phyloP scores from a whole-genome alignment of 2,113 vertebrate genomes.

The Myiozetetes cayanensis region DNA sequence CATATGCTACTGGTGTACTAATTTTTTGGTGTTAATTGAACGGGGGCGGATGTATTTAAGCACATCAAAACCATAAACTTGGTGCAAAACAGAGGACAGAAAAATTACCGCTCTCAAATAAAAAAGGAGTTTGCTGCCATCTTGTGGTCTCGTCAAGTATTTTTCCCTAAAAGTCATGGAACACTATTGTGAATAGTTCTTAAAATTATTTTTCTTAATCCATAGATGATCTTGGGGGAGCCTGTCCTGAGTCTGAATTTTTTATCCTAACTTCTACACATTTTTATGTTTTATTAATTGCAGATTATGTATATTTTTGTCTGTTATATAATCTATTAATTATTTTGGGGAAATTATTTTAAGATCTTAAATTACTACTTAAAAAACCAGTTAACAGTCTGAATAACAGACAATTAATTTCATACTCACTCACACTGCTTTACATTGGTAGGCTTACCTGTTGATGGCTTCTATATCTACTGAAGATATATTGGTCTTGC shows the following conservation, averaged over 20 bases:
- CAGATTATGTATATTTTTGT: not conserved
- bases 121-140: conserved; percentile 74
- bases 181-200: not conserved
- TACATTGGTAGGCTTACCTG: not conserved
- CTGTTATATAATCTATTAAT: not conserved
- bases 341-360: not conserved
- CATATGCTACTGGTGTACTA: not conserved
- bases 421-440: not conserved
- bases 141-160: conserved; percentile 57
- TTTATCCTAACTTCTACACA: not conserved
- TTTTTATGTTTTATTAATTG: not conserved
- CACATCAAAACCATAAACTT: not conserved
- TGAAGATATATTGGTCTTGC: not conserved
- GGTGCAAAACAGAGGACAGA: not conserved
- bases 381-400: not conserved
- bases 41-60: rapidly evolving
- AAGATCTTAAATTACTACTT: not conserved
- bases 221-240: not conserved
- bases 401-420: not conserved
- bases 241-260: not conserved
- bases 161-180: not conserved
- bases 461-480: not conserved
- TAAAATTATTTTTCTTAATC: not conserved
- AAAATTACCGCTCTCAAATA: not conserved
- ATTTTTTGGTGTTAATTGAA: not conserved